Evolutionary conservation across 53 echinoderm and acorn worm species (phyloP).

Genomic region (Holothuria scabra): DNA sequence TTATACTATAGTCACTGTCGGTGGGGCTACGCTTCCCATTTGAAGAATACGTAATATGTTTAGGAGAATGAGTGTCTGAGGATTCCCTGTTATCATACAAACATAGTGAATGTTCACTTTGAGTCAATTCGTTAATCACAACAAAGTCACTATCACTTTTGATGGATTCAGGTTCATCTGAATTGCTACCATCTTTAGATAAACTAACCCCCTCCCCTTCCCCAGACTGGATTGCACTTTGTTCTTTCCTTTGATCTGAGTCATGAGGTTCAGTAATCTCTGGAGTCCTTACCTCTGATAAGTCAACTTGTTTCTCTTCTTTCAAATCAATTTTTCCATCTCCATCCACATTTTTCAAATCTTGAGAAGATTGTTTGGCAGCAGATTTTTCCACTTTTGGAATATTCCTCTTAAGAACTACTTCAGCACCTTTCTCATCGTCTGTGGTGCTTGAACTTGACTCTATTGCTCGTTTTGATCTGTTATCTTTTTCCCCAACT

Average conservation of each 20-base stretch:
- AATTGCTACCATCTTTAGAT: conserved; percentile 43
- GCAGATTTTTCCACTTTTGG: conserved; percentile 13
- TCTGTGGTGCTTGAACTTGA: conserved; percentile 40
- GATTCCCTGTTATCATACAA: conserved; percentile 85
- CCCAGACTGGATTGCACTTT: background rate
- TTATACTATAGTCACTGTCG: conserved; percentile 97
- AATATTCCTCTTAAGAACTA: background rate
- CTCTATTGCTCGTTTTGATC: conserved; percentile 13
- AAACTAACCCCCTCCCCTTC: background rate
- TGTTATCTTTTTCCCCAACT: background rate
- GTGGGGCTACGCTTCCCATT: conserved; percentile 95
- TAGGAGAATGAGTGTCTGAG: conserved; percentile 86
- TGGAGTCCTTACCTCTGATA: conserved; percentile 3
- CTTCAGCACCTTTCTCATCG: conserved; percentile 34
- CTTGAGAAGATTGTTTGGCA: background rate
- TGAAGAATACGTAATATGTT: conserved; percentile 86
- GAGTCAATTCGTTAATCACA: conserved; percentile 90
- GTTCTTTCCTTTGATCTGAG: conserved; percentile 14
- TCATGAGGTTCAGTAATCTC: conserved; percentile 5
- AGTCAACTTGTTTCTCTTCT: conserved; percentile 13
- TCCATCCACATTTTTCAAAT: background rate
- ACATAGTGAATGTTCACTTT: conserved; percentile 84
- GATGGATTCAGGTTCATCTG: conserved; percentile 72
- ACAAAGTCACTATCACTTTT: conserved; percentile 98
- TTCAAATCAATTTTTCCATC: conserved; percentile 37